Base-by-base conservation (phyloP, 1,140 invertebrate genomes). In the Streblospio benedicti region DNA sequence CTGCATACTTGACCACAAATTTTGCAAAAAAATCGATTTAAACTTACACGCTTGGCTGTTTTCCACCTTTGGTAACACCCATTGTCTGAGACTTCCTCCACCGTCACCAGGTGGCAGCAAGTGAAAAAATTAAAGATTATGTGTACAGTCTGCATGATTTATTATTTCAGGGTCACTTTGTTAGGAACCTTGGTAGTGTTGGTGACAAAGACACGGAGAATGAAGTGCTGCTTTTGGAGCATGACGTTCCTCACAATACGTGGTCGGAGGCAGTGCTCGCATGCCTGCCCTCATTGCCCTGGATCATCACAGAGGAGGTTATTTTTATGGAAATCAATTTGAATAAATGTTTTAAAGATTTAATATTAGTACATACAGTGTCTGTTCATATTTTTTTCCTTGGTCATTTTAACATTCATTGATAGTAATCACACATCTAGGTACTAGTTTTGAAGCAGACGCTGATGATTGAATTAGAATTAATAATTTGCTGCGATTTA, bases 241-340 rank as follows among this genome's bases (percentile, higher is more conserved):
- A 99, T 74, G 95, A 98, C 78, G 87, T 99, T 20, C 95, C 95
- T 0, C 93, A 98, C 72, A 88, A 87, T 67, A 84, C 88, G 67
- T 99, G 99, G 75, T 93, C 93, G 0, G 90, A 95, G 68, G 86
- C 89, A 49, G 97, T 99, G 27, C 83, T 97, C 0, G 87, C 86
- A 60, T 98, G 90, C 74, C 79, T 99, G 27, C 97, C 97, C 0
- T 83, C 87, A 66, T 68, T 93, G 67, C 90, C 93, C 12, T 99
- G 93, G 93, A 76, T 80, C 20, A 93, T 96, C 59, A 89, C 88
- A 0, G 83, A 87, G 30, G 84, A 88, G 76, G 88, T 88, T 59
- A 6, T 57, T 59, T 12, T 59, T 30, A 23, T 57, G 45, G 14
- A 49, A 6, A 16, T 18, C n/a, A 9, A 18, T 57, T 55, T 28